phyloP scores from a whole-genome alignment of 2,113 vertebrate species.

The Gallinago media region DNA sequence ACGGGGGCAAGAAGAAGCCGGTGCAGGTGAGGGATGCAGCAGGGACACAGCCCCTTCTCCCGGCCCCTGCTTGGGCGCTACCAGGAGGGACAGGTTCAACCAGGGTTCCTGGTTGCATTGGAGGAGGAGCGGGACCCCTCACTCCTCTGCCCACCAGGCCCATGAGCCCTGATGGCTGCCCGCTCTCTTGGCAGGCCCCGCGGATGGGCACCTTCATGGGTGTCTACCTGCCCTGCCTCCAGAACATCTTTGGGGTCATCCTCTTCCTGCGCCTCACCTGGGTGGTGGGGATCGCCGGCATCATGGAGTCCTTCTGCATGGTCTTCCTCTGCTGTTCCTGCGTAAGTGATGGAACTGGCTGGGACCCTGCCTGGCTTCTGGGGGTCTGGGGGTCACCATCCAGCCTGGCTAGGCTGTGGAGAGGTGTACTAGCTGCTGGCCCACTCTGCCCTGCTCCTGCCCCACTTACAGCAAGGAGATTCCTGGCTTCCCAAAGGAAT shows the following conservation, averaged over 20 bases:
- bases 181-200: conserved; percentile 80
- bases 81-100: fast-evolving
- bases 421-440: neutral
- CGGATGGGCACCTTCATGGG: conserved; percentile 98
- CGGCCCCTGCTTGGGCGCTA: neutral
- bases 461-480: neutral
- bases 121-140: neutral
- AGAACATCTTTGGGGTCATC: conserved; percentile 99
- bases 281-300: conserved; percentile 95
- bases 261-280: conserved; percentile 98
- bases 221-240: conserved; percentile 96
- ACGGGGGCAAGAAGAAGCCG: conserved; percentile 85
- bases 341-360: conserved; percentile 78
- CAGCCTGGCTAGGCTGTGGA: neutral
- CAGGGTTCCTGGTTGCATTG: fast-evolving
- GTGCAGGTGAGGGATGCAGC: conserved; percentile 73
- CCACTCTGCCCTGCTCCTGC: neutral
- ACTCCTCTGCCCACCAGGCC: neutral
- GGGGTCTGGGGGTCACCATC: neutral
- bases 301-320: conserved; percentile 95
- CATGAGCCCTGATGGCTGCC: neutral
- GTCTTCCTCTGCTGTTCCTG: conserved; percentile 96
- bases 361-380: fast-evolving
- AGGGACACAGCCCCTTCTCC: neutral
- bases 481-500: neutral